Evolutionary conservation across 2,888 invertebrate genomes (phyloP), one percentile per base, ranked within the genome.

Genomic region (Macaria liturata): DNA sequence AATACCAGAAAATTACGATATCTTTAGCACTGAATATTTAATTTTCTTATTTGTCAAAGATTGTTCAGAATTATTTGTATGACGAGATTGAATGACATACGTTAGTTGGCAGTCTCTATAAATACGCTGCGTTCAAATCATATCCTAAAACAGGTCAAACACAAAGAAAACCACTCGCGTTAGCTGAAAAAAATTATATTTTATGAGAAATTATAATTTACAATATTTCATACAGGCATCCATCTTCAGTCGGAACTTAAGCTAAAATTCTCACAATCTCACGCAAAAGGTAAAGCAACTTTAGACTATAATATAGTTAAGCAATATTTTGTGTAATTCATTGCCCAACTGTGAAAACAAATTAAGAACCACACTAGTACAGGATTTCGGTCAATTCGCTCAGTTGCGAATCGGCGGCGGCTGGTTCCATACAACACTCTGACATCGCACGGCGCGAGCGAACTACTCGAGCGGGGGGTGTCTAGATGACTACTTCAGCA

Each of bases 201-300:
- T 92, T 92, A 92, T 92, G 92, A 92, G 92, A 92, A 92, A 92
- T 92, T 90, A 92, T 92, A 92, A 92, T 92, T 92, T 92, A 92
- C 92, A 92, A 92, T 92, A 92, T 92, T 92, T 90, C 90, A 91
- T 90, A 87, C 92, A 91, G 86, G 87, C 92, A 92, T 91, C 89
- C 92, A 86, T 92, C 92, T 85, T 91, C 92, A 91, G 90, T 90
- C 92, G 91, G 87, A 91, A 92, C 92, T 92, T 92, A 92, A 91
- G 92, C 92, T 92, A 92, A 91, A 91, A 90, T 86, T 85, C 88
- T 91, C 90, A 91, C 91, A 92, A 91, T 91, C 91, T 89, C 91
- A 91, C 92, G 88, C 91, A 91, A 91, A 91, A 92, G 88, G 90
- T 91, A 92, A 92, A 92, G 92, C 92, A 92, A 92, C 88, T 87